These are phyloP conservation scores for Argya squamiceps DNA, from an alignment of 2,797 vertebrate species.

Conservation along the genomic window DNA sequence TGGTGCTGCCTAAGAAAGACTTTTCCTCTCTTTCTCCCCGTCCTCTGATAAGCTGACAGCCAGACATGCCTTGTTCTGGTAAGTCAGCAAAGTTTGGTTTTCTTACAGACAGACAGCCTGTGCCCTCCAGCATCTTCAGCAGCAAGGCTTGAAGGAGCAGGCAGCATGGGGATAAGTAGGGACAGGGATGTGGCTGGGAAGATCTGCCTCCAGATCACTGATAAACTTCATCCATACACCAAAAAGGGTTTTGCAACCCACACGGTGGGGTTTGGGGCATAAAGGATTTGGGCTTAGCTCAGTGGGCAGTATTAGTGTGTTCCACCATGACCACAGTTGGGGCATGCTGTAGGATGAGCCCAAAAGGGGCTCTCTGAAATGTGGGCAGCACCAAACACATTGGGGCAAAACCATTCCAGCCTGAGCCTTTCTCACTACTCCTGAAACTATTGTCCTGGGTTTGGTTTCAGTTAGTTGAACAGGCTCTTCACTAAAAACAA, in stretches of 20 bases:
- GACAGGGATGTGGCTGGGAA: not conserved
- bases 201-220: not conserved
- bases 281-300: not conserved
- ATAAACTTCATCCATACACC: not conserved
- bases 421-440: not conserved
- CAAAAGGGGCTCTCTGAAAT: not conserved
- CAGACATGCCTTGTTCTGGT: not conserved
- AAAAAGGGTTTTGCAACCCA: not conserved
- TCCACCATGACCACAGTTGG: fast-evolving
- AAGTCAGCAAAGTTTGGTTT: slow-evolving; percentile 66
- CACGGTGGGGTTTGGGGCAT: fast-evolving
- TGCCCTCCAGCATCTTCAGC: not conserved
- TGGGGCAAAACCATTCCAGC: not conserved
- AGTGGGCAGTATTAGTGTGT: not conserved
- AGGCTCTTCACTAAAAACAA: not conserved
- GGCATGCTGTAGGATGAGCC: not conserved
- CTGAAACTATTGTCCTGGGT: fast-evolving
- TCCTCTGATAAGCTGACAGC: slow-evolving; percentile 22
- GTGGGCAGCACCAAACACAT: fast-evolving
- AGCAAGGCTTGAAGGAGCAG: not conserved
- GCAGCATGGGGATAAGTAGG: not conserved
- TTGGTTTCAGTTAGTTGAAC: not conserved
- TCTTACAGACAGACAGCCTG: not conserved
- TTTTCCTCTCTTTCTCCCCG: fast-evolving
- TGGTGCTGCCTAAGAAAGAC: not conserved